phyloP scores from a whole-genome alignment of 2,797 vertebrate species.

The Phyllotis vaccarum region DNA sequence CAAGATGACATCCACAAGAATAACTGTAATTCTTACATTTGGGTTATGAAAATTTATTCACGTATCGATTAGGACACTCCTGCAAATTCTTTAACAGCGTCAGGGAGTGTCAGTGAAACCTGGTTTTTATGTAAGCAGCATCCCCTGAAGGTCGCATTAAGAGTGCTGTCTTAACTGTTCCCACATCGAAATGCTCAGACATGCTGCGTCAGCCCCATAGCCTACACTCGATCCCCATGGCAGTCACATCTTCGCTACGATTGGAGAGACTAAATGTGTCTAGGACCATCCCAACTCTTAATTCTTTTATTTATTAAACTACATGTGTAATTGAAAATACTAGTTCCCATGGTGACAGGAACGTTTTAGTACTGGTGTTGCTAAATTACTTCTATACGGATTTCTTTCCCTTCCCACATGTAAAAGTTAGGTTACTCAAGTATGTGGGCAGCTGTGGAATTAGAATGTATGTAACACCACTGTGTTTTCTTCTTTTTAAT shows the following conservation, averaged over 20 bases:
- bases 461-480: background rate
- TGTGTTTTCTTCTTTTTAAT: background rate
- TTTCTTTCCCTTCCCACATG: background rate
- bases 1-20: conserved; percentile 47
- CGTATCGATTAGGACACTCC: background rate
- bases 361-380: conserved; percentile 45
- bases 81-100: background rate
- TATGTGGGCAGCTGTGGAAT: background rate
- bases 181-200: background rate
- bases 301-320: conserved; percentile 43
- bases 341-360: background rate
- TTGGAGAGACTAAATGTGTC: background rate
- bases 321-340: conserved; percentile 23
- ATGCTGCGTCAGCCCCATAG: background rate
- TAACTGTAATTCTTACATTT: conserved; percentile 55
- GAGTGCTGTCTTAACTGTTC: background rate
- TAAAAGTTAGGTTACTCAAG: conserved; percentile 34
- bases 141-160: background rate
- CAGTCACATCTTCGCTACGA: background rate
- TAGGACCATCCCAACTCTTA: conserved; percentile 29
- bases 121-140: background rate
- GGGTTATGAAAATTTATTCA: background rate
- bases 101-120: background rate
- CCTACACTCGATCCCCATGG: background rate
- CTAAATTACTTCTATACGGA: conserved; percentile 24